These are phyloP conservation scores for Cephus sareptanus DNA, from an alignment of 2,888 invertebrate genomes.

Conservation along the genomic window DNA sequence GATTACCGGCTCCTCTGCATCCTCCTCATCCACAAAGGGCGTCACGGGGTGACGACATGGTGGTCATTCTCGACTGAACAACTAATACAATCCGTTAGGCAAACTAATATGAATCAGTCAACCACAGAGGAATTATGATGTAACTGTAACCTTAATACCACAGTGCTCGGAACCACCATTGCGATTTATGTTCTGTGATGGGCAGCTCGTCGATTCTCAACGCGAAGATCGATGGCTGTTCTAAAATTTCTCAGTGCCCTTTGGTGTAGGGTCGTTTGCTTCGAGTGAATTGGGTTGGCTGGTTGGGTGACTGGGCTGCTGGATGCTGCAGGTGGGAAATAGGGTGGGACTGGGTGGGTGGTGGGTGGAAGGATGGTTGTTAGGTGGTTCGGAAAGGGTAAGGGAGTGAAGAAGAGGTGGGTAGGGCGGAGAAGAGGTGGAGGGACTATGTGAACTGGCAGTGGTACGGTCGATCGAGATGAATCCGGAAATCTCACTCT, in stretches of 20 bases:
- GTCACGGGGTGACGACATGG: constrained; percentile 64
- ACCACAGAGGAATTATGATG: constrained; percentile 32
- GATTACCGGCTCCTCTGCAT: constrained; percentile 63
- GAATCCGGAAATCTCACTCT: neutral
- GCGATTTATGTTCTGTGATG: neutral
- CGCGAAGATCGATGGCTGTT: neutral
- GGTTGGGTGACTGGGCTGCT: no score
- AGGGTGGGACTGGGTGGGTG: no score
- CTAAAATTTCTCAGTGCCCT: neutral
- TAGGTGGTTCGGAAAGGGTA: neutral
- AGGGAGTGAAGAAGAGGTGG: neutral
- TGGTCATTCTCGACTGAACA: constrained; percentile 66
- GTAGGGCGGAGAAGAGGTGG: neutral
- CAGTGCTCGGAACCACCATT: neutral
- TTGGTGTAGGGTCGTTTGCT: neutral
- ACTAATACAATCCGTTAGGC: constrained; percentile 24
- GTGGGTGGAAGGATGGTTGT: neutral
- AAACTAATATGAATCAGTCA: constrained; percentile 32
- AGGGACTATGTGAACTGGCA: neutral
- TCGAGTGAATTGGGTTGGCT: neutral
- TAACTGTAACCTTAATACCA: constrained; percentile 8
- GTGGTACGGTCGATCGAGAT: constrained; percentile 1
- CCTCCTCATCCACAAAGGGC: constrained; percentile 53
- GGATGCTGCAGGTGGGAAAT: no score
- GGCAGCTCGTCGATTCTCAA: neutral